These are phyloP conservation scores for Venturia canescens DNA, from an alignment of 1,140 invertebrate genomes.

Conservation along the genomic window DNA sequence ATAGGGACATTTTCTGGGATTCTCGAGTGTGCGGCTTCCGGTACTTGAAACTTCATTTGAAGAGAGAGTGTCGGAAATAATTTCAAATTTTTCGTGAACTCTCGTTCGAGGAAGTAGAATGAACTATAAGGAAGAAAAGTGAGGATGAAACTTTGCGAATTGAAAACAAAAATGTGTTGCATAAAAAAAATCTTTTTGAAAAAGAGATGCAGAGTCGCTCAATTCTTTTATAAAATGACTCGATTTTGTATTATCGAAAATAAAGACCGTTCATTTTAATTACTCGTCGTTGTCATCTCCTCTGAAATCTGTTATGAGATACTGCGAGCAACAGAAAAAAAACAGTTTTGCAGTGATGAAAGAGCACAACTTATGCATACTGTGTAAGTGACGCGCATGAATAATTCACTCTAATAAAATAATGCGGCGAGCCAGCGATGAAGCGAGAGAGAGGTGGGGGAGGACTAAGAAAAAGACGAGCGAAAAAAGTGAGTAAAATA, in stretches of 20 bases:
- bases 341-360: slow-evolving; percentile 65
- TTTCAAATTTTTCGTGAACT: too few relatives aligned
- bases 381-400: slow-evolving; percentile 74
- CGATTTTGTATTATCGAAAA: background rate
- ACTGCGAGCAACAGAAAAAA: background rate
- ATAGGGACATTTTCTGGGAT: too few relatives aligned
- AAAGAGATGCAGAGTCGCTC: too few relatives aligned
- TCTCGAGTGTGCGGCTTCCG: too few relatives aligned
- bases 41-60: too few relatives aligned
- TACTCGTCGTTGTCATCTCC: background rate
- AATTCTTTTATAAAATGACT: too few relatives aligned
- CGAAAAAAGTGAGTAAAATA: background rate
- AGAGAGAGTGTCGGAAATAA: too few relatives aligned
- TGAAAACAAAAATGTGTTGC: too few relatives aligned
- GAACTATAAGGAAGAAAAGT: too few relatives aligned
- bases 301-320: background rate
- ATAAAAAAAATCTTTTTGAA: too few relatives aligned
- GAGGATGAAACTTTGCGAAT: too few relatives aligned
- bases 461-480: background rate
- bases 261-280: background rate
- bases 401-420: slow-evolving; percentile 77
- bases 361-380: slow-evolving; percentile 73
- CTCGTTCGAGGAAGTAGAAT: too few relatives aligned
- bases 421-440: slow-evolving; percentile 64
- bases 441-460: slow-evolving; percentile 22